Conservation (phyloP, 2,113 vertebrate genomes). For the Notothenia rossii region DNA sequence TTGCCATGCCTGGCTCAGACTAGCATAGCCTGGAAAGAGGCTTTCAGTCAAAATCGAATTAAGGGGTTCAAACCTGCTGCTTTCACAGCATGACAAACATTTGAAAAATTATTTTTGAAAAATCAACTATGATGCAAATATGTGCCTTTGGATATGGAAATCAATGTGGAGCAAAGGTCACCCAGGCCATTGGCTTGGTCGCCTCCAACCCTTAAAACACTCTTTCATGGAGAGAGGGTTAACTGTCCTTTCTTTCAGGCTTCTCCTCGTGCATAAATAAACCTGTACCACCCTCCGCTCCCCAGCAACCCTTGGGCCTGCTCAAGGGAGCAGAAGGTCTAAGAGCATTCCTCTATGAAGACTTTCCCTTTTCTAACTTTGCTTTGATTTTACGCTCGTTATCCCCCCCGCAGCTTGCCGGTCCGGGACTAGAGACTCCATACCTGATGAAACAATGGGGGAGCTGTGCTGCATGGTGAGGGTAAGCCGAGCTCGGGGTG, state of each 20-base stretch:
- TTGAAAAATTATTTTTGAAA: conserved; percentile 65
- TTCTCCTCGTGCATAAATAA: conserved; percentile 64
- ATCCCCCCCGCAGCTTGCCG: conserved; percentile 58
- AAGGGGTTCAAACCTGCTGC: conserved; percentile 24
- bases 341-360: conserved; percentile 69
- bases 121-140: conserved; percentile 75
- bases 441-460: conserved; percentile 79
- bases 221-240: conserved; percentile 37
- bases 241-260: conserved; percentile 60
- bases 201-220: conserved; percentile 22
- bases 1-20: conserved; percentile 33
- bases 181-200: conserved; percentile 44
- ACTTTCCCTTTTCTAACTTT: conserved; percentile 75
- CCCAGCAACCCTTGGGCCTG: conserved; percentile 26
- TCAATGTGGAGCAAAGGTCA: conserved; percentile 45
- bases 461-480: conserved; percentile 50
- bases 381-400: conserved; percentile 79
- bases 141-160: conserved; percentile 59
- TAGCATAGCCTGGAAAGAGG: conserved; percentile 32
- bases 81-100: conserved; percentile 67
- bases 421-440: conserved; percentile 57
- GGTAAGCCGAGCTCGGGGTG: conserved; percentile 47
- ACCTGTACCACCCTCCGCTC: conserved; percentile 50
- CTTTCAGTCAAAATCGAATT: neutral
- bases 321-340: conserved; percentile 69